Conservation (phyloP, 2,113 vertebrate genomes). For the Myiagra hebetior region DNA sequence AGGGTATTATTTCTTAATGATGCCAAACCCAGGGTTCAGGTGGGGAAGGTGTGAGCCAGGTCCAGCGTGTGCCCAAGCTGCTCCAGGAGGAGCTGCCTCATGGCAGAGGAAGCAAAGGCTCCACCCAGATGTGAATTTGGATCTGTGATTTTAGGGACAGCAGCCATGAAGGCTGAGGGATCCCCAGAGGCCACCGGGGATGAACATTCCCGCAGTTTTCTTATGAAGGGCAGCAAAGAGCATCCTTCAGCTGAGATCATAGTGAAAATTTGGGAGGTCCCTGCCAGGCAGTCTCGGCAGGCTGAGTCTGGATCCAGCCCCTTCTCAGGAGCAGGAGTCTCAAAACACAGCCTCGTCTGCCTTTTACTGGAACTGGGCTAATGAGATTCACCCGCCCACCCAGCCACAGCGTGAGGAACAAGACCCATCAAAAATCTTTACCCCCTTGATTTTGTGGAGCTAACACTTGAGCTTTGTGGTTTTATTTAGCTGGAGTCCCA, state of each 20-base stretch:
- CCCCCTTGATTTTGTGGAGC: background rate
- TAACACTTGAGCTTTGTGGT: background rate
- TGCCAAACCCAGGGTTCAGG: background rate
- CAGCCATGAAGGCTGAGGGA: background rate
- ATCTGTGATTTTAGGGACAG: background rate
- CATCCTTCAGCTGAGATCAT: background rate
- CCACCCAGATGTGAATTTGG: background rate
- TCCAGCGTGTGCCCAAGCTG: fast-evolving
- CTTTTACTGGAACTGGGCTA: background rate
- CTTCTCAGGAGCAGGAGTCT: background rate
- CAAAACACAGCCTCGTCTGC: background rate
- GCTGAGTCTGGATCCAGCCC: background rate
- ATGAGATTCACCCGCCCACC: background rate
- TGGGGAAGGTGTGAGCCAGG: background rate
- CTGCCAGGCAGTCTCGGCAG: background rate
- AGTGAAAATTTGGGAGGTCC: background rate
- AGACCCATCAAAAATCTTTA: background rate
- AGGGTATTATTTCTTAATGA: background rate
- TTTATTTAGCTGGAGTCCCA: background rate
- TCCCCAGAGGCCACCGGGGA: fast-evolving
- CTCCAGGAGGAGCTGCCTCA: background rate
- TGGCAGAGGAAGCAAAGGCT: background rate
- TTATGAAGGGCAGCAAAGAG: background rate
- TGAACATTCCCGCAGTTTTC: background rate
- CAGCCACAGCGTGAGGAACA: background rate